Base-by-base conservation (phyloP, 2,797 vertebrate species). In the Enteromius mattozi region DNA sequence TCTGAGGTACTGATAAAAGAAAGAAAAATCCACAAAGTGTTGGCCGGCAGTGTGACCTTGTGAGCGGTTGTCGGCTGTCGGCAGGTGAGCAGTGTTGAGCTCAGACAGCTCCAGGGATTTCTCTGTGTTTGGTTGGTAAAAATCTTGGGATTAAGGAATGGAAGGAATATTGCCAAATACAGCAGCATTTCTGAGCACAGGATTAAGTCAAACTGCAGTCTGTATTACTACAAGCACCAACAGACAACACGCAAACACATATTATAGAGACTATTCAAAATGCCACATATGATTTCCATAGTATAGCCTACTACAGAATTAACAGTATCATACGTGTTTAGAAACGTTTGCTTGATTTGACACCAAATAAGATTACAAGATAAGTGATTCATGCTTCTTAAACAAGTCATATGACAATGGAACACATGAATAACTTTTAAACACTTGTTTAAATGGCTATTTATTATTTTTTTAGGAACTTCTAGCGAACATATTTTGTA, bases 61-160 rank as follows among this genome's bases (percentile, higher is more conserved):
- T 90, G 88, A 90, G 74, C 68, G 81, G 85, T 63, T 71, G 69
- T 80, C 68, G 83, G 85, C 63, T 72, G 70, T 80, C 45, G n/a
- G 79, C 79, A 86, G 84, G 66, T 76, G 85, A 90, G 72, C 63
- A 75, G 90, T 90, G 88, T 92, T 92, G 93, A 94, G 92, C 92
- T 89, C 86, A 90, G 90, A 93, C 92, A 92, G 93, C 93, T 93
- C 90, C 92, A 93, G 90, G 92, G 94, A 95, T 95, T 95, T 94
- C 90, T 93, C 89, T 87, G 87, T 90, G 92, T 93, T 89, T 88
- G 91, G 93, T 93, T 92, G 94, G 91, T 93, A 93, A 91, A 92
- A 94, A 92, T 92, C 49, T 63, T 91, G 90, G 92, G 93, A 94
- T 94, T 95, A 95, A 93, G 90, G 91, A 92, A 92, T 92, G 93